phyloP scores from a whole-genome alignment of 2,113 vertebrate genomes.

The Rallus limicola region DNA sequence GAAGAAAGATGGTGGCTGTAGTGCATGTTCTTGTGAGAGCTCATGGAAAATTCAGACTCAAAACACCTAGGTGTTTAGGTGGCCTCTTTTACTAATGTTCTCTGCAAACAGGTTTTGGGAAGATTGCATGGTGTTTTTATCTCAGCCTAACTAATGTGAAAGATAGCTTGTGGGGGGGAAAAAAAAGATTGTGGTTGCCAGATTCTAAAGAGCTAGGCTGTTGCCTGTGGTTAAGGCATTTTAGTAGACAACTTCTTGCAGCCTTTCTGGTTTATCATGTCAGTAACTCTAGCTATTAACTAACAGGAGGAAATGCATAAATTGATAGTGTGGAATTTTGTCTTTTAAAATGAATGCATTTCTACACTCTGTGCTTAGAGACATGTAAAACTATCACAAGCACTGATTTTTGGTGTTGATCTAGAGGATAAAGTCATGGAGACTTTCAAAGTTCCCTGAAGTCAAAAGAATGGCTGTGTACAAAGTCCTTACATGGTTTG shows the following conservation, averaged over 20 bases:
- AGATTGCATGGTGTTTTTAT: not conserved
- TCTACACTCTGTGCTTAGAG: not conserved
- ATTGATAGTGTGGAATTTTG: not conserved
- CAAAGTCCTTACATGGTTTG: not conserved
- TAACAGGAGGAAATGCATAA: not conserved
- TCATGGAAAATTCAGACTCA: not conserved
- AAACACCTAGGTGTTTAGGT: not conserved
- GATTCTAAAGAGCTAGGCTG: not conserved
- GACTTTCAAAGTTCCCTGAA: not conserved
- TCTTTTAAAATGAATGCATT: not conserved
- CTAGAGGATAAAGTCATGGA: not conserved
- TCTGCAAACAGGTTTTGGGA: not conserved
- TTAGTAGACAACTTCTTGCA: not conserved
- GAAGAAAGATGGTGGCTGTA: not conserved
- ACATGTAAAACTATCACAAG: accelerated
- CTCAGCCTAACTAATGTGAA: not conserved
- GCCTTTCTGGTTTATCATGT: not conserved
- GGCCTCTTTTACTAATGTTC: accelerated
- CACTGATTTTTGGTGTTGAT: accelerated
- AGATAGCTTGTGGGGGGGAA: too few relatives aligned
- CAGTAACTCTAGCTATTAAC: not conserved
- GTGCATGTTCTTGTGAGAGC: not conserved
- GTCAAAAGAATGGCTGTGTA: not conserved
- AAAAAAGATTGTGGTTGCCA: not conserved
- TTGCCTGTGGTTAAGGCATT: not conserved